Base-by-base conservation (phyloP, 1,140 invertebrate genomes). In the Planococcus citri region DNA sequence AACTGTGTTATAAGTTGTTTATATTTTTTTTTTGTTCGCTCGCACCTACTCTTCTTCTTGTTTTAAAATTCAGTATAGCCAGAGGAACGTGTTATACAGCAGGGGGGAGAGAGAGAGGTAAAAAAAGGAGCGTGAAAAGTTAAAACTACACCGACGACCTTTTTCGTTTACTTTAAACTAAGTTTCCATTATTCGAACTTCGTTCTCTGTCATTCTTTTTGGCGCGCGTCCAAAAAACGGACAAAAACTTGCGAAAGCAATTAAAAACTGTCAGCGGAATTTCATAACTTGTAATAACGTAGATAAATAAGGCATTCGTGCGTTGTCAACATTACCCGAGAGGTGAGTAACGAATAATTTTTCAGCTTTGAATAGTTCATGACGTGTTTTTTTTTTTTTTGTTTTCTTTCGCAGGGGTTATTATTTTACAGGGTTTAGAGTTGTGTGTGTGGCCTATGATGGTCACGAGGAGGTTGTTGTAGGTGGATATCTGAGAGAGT, bases 191-290 rank as follows among this genome's bases (percentile, higher is more conserved):
- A 64, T 64, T 64, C 60, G 60, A 3, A 64, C 60, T 64, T 64
- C 20, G 60, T 64, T 64, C 25, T 22, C 60, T 64, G 60, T 64
- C 60, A 64, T 64, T 64, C 25, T 64, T 24, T 64, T 20, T 12
- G 21, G 60, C 60, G 60, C 9, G 60, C 21, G 20, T 10, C 20
- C 9, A n/a, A 51, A 51, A 51, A 51, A 51, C 41, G 41, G n/a
- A 51, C 41, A 64, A 64, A 64, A 64, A 24, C 60, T 27, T 64
- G 22, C 60, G 60, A 64, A 64, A 64, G 60, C 60, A 64, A 64
- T 64, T 64, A 64, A 64, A 64, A 64, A 64, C 60, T 64, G 60
- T 64, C 60, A 64, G 60, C 60, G 10, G 60, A 64, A 64, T 64
- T 64, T 64, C 60, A 64, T 64, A 64, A 64, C 10, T 64, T 64